These are phyloP conservation scores for Chloebia gouldiae DNA, from an alignment of 2,113 vertebrate genomes.

Conservation along the genomic window DNA sequence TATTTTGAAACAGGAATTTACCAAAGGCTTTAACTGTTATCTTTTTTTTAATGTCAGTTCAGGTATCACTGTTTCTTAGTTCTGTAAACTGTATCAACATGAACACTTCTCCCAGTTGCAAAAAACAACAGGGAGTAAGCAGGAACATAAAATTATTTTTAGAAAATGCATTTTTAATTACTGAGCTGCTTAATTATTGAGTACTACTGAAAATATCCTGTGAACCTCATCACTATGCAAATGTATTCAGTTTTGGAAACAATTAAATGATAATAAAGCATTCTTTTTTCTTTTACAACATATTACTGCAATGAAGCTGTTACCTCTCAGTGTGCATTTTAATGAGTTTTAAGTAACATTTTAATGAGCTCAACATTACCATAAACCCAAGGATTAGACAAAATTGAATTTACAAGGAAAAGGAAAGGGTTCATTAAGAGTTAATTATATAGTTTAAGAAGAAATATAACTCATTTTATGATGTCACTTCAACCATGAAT, in stretches of 20 bases:
- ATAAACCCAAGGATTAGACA: slow-evolving; percentile 86
- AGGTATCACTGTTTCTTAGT: neutral
- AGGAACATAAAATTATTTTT: slow-evolving; percentile 72
- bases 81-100: slow-evolving; percentile 31
- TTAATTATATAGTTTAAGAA: slow-evolving; percentile 87
- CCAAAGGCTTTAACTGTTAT: neutral
- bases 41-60: neutral
- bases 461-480: slow-evolving; percentile 72
- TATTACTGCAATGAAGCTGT: slow-evolving; percentile 93
- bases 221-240: slow-evolving; percentile 85
- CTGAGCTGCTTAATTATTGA: slow-evolving; percentile 80
- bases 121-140: slow-evolving; percentile 60
- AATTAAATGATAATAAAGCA: slow-evolving; percentile 91
- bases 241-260: slow-evolving; percentile 87
- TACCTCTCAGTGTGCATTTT: slow-evolving; percentile 90
- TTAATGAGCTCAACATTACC: slow-evolving; percentile 94
- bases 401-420: slow-evolving; percentile 83
- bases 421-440: slow-evolving; percentile 85
- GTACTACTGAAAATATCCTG: slow-evolving; percentile 69
- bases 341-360: slow-evolving; percentile 96
- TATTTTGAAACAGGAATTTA: neutral
- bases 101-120: slow-evolving; percentile 53
- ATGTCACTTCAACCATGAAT: slow-evolving; percentile 51
- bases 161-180: slow-evolving; percentile 82
- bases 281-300: slow-evolving; percentile 84